Percentiles rank a stretch among this genome's conserved stretches.
Evolutionary conservation across 1,140 invertebrate species (phyloP).

Genomic region (Limonius californicus): DNA sequence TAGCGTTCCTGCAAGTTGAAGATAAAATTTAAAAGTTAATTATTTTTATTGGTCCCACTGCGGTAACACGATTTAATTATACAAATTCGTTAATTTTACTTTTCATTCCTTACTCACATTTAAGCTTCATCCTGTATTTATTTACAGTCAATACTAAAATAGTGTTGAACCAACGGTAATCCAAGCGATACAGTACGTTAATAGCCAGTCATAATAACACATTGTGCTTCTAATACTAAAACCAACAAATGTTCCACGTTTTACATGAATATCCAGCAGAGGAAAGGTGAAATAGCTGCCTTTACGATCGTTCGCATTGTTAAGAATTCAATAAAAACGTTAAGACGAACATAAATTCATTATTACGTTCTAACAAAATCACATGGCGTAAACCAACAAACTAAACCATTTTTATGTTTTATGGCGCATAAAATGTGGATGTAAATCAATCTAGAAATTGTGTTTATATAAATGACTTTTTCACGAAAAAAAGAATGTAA

Average conservation of each 20-base stretch:
- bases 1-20: too few species aligned
- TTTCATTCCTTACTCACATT: too few species aligned
- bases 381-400: constrained; percentile 12
- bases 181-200: neutral
- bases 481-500: too few species aligned
- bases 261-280: neutral
- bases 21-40: too few species aligned
- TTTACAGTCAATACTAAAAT: too few species aligned
- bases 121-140: too few species aligned
- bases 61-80: too few species aligned
- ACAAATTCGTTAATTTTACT: too few species aligned
- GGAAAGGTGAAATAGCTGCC: constrained; percentile 4
- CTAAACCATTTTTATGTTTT: constrained; percentile 10
- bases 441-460: too few species aligned
- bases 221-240: constrained; percentile 9
- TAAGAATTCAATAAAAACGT: constrained; percentile 12
- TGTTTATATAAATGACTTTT: too few species aligned
- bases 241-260: constrained; percentile 12
- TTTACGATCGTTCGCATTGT: constrained; percentile 8
- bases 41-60: too few species aligned
- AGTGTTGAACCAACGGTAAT: neutral
- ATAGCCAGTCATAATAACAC: constrained; percentile 7
- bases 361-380: constrained; percentile 12
- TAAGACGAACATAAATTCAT: constrained; percentile 14
- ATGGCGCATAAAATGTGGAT: neutral